Conservation (phyloP, 2,113 vertebrate genomes). For the Megaleporinus macrocephalus region DNA sequence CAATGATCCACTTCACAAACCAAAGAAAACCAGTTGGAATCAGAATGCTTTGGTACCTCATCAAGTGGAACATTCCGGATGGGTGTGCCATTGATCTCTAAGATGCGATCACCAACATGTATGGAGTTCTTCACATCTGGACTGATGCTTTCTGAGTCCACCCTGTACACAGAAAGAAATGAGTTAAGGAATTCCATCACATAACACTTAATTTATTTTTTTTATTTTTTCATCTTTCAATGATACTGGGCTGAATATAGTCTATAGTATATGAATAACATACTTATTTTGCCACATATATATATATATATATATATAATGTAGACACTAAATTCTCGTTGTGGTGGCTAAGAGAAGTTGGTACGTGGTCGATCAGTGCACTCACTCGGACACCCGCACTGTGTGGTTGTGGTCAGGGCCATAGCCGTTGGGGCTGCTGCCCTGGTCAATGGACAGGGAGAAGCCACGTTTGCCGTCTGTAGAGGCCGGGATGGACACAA, state of each 20-base stretch:
- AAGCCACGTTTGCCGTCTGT: conserved; percentile 89
- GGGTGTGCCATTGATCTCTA: conserved; percentile 96
- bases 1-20: too few relatives aligned
- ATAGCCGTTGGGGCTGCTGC: conserved; percentile 75
- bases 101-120: conserved; percentile 92
- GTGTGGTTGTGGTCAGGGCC: conserved; percentile 84
- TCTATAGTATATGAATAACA: too few relatives aligned
- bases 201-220: too few relatives aligned
- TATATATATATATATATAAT: neutral
- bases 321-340: neutral
- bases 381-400: conserved; percentile 92
- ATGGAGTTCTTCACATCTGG: conserved; percentile 97
- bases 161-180: conserved; percentile 59
- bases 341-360: neutral
- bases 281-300: too few relatives aligned
- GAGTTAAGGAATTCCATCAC: too few relatives aligned
- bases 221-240: too few relatives aligned
- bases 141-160: conserved; percentile 91
- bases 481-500: conserved; percentile 93
- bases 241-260: too few relatives aligned
- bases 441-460: conserved; percentile 90
- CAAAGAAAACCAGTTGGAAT: too few relatives aligned
- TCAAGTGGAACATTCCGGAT: conserved; percentile 93
- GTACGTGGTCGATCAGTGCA: neutral
- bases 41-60: conserved; percentile 78